Percentiles rank a stretch among this genome's conserved stretches.
Evolutionary conservation across 2,888 invertebrate genomes (phyloP).

Genomic region (Meandrusa payeni): DNA sequence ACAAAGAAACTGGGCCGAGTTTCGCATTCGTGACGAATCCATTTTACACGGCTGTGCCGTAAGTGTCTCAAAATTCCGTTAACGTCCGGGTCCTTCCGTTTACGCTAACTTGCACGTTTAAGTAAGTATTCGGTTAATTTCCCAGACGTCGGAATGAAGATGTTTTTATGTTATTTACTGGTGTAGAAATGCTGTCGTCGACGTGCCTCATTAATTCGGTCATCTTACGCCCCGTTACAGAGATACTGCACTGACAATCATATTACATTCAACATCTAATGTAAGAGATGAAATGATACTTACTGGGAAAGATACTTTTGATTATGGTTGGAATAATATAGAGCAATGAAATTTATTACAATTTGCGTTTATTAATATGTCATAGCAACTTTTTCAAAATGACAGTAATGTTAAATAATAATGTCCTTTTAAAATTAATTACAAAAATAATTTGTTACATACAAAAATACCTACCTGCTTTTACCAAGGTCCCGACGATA

Average conservation of each 20-base stretch:
- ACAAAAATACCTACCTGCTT: too few relatives aligned
- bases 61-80: slow-evolving; percentile 44
- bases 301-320: too few relatives aligned
- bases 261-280: not conserved
- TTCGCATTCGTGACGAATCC: slow-evolving; percentile 52
- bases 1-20: slow-evolving; percentile 50
- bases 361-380: too few relatives aligned
- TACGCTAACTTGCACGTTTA: slow-evolving; percentile 38
- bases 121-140: slow-evolving; percentile 1
- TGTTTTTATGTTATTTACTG: not conserved
- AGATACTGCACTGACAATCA: not conserved
- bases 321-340: too few relatives aligned
- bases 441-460: too few relatives aligned
- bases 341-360: too few relatives aligned
- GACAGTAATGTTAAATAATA: too few relatives aligned
- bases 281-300: not conserved
- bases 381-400: too few relatives aligned
- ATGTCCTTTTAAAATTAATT: too few relatives aligned
- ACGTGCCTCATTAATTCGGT: not conserved
- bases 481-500: too few relatives aligned
- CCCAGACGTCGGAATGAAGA: not conserved
- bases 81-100: slow-evolving; percentile 44
- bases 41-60: slow-evolving; percentile 41
- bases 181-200: not conserved
- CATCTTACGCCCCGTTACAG: not conserved